Evolutionary conservation across 2,797 vertebrate species (phyloP).

Genomic region (Danio kyathit): DNA sequence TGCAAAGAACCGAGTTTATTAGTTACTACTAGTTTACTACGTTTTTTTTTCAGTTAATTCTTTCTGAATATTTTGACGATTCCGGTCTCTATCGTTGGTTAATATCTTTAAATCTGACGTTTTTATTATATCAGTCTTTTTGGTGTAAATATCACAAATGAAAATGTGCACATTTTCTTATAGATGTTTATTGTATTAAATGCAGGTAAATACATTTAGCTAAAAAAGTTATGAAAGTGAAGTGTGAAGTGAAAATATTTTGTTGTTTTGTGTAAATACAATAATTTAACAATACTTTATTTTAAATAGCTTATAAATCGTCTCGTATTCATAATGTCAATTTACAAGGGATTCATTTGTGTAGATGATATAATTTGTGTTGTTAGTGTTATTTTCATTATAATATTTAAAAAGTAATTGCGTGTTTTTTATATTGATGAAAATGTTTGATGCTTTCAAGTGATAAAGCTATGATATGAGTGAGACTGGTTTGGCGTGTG

Average conservation of each 20-base stretch:
- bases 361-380: not conserved
- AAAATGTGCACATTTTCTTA: not conserved
- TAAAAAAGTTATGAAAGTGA: not conserved
- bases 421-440: not conserved
- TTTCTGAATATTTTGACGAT: not conserved
- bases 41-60: not conserved
- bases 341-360: not conserved
- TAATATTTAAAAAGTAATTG: conserved; percentile 23
- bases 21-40: not conserved
- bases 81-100: not conserved
- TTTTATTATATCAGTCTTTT: not conserved
- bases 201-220: not conserved
- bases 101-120: not conserved
- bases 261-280: not conserved
- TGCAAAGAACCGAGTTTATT: not conserved
- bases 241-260: not conserved
- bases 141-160: not conserved
- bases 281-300: not conserved
- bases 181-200: not conserved
- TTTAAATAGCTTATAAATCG: not conserved
- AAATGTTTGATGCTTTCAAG: not conserved
- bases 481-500: not conserved
- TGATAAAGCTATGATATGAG: not conserved
- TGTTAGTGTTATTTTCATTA: not conserved
- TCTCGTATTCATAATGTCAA: not conserved